Conservation (phyloP, 2,888 invertebrate genomes). For the Lithophane leautieri region DNA sequence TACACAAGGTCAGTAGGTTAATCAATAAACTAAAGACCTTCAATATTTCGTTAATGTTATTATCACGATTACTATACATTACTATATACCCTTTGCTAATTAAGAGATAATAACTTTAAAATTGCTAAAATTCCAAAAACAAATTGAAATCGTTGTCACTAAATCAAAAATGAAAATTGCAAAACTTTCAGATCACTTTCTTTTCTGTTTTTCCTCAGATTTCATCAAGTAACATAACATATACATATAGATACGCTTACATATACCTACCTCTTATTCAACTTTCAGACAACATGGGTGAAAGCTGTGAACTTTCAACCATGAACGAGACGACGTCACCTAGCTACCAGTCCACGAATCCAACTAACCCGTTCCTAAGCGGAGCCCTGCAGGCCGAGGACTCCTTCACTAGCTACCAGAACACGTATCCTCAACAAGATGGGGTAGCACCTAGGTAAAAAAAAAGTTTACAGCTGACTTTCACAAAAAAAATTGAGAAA, state of each 20-base stretch:
- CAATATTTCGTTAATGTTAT: not conserved
- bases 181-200: not conserved
- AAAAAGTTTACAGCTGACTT: not conserved
- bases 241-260: not conserved
- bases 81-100: not conserved
- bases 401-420: conserved; percentile 89
- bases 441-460: conserved; percentile 83
- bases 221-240: not conserved
- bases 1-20: conserved; percentile 57
- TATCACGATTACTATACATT: not conserved
- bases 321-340: conserved; percentile 89
- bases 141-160: not conserved
- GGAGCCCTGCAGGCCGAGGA: conserved; percentile 89
- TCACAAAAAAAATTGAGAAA: not conserved
- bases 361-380: conserved; percentile 88
- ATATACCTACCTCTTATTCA: not conserved
- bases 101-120: not conserved
- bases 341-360: conserved; percentile 89
- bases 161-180: not conserved
- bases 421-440: conserved; percentile 87
- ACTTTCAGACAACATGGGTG: conserved; percentile 71
- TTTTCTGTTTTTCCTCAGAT: not conserved
- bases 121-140: not conserved
- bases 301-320: conserved; percentile 91
- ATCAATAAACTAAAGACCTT: conserved; percentile 43